Conservation (phyloP, 2,797 vertebrate genomes). For the Danio tinwini region DNA sequence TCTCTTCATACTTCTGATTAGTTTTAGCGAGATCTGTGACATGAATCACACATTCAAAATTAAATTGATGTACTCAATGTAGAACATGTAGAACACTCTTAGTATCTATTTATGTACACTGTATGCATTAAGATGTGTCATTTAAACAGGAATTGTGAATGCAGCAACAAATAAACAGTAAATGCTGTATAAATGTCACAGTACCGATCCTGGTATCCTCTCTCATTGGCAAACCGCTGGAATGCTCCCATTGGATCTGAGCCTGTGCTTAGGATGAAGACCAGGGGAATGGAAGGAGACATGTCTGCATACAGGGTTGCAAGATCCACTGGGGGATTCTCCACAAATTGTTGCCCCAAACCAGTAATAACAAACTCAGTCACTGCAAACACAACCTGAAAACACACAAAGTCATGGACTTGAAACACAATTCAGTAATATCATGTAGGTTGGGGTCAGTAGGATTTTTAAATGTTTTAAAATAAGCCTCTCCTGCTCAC, state of each 20-base stretch:
- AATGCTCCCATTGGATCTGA: constrained; percentile 88
- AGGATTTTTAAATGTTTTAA: too few relatives aligned
- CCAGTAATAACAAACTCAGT: constrained; percentile 83
- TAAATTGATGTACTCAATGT: background rate
- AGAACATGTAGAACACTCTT: background rate
- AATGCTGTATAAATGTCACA: background rate
- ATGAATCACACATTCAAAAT: background rate
- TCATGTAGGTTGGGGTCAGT: too few relatives aligned
- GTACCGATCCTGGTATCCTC: constrained; percentile 80
- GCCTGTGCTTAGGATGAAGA: constrained; percentile 87
- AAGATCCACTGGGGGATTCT: constrained; percentile 84
- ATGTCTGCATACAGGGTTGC: constrained; percentile 82
- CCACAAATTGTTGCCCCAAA: constrained; percentile 83
- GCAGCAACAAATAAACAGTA: too few relatives aligned
- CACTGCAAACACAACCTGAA: constrained; percentile 80
- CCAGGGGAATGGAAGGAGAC: constrained; percentile 78
- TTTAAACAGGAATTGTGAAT: background rate
- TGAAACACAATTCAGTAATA: background rate
- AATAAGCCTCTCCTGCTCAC: too few relatives aligned
- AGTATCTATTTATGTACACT: background rate
- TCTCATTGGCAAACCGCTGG: constrained; percentile 85
- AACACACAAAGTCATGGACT: constrained; percentile 32
- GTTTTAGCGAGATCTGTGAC: background rate
- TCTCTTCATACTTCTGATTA: background rate
- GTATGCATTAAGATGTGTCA: background rate